phyloP scores from a whole-genome alignment of 2,797 vertebrate species.

The Trichosurus vulpecula region DNA sequence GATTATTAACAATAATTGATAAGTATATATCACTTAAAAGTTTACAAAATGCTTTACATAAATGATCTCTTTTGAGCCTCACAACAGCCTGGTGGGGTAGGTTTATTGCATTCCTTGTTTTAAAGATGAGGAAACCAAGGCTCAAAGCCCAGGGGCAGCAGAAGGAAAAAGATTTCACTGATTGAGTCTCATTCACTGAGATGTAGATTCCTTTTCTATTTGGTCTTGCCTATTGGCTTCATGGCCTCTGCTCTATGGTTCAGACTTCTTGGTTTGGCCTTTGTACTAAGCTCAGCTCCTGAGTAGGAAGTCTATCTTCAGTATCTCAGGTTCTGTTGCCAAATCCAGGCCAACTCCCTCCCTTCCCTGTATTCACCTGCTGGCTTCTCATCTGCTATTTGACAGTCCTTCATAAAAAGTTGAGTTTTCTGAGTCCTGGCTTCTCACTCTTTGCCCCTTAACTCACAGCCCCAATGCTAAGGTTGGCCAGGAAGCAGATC shows the following conservation, averaged over 20 bases:
- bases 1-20: not conserved
- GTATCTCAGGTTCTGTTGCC: not conserved
- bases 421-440: not conserved
- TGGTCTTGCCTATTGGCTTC: not conserved
- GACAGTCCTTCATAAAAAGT: accelerated
- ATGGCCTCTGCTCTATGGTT: not conserved
- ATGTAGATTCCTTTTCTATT: not conserved
- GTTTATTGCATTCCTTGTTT: not conserved
- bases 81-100: not conserved
- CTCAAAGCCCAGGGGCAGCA: not conserved
- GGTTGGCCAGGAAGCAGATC: not conserved
- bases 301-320: accelerated
- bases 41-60: not conserved
- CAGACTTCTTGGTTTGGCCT: not conserved
- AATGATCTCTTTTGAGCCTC: not conserved
- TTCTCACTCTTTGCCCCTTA: not conserved
- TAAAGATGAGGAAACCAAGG: not conserved
- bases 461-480: accelerated
- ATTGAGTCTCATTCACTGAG: not conserved
- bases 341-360: not conserved
- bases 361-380: not conserved
- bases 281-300: not conserved
- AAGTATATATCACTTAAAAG: not conserved
- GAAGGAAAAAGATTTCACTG: not conserved
- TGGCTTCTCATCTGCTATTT: not conserved